Evolutionary conservation across 2,797 vertebrate species (phyloP), one percentile per base, ranked within the genome.

Genomic region (Pagetopsis macropterus): DNA sequence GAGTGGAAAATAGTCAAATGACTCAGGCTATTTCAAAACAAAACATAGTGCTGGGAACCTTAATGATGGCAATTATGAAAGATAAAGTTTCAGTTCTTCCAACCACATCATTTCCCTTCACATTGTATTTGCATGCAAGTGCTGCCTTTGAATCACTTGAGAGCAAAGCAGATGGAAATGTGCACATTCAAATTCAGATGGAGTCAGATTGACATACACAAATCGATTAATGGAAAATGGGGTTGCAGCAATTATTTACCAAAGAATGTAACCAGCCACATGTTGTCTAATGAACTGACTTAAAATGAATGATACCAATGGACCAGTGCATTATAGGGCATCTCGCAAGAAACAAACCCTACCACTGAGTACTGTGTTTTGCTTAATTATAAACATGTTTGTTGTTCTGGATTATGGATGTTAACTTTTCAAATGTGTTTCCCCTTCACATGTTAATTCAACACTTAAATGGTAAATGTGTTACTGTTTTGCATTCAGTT

Each of bases 91-190:
- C 23, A 65, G 52, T 66, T 43, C 48, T 52, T 7, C 8, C 1
- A 14, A 37, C 6, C 13, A 6, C 17, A 10, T 13, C 1, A 14
- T 8, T 12, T 52, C 3, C 2, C 2, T 17, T 40, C 66, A 50
- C 21, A 49, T 33, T 44, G 41, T 6, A 76, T 83, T 81, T 82
- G 77, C 75, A 75, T 84, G n/a, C 16, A 8, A 21, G 27, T 27
- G 17, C 17, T 2, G 5, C 9, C 46, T 37, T 61, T 49, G 9
- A 9, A 65, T 69, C 27, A 40, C 7, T 37, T 10, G 40, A 51
- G 2, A 31, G 12, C 37, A 54, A 78, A 31, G 11, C 8, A 44
- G 2, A 52, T 27, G 14, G 48, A 63, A 59, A 58, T 4, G 33
- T 19, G 31, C 9, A 33, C 69, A 76, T 27, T n/a, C 2, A 56